Evolutionary conservation across 92 coral and sea anemone species (phyloP), one percentile per base, ranked within the genome.

Genomic region (Pocillopora meandrina): DNA sequence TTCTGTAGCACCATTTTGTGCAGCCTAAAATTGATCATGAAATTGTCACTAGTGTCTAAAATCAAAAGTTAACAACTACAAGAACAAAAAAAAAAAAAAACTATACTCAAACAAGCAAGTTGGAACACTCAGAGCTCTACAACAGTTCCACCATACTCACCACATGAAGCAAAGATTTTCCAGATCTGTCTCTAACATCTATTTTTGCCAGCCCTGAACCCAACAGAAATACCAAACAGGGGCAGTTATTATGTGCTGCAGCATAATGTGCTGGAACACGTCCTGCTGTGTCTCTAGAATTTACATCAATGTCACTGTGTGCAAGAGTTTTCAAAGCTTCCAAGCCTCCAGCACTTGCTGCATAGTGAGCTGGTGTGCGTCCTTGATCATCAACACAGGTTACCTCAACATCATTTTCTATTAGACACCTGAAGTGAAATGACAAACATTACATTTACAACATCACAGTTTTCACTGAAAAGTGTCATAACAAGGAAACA

Each of bases 351-450:
- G 89, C 74, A 49, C 85, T 78, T 2, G 97, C 97, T 14, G 99
- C 99, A 84, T 84, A 84, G 75, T 97, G 99, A 0, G 95, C 97
- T 0, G 99, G 92, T 18, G 95, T 91, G 34, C 90, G 97, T 57
- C 95, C 93, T 75, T 89, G 96, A 59, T 90, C 92, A 73, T 97
- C 99, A 11, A 79, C 70, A 60, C 91, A 68, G 58, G 85, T 66
- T 4, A 91, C 87, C 20, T 94, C 93, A n/a, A 85, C 84, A 78
- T 91, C 92, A 83, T 91, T 89, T 75, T 97, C 95, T 76, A 94
- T 86, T 10, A 96, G 77, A 42, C 94, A 88, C 69, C 99, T 96
- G 72, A 82, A 72, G 74, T 34, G 26, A 42, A 42, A 42, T 42
- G 52, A 42, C 4, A 42, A 42, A 42, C 52, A 42, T 42, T 42